A percentile compares a stretch with the other conserved stretches of the same genome.
Conservation (phyloP, 1,140 invertebrate genomes). For the Campoletis sonorensis region DNA sequence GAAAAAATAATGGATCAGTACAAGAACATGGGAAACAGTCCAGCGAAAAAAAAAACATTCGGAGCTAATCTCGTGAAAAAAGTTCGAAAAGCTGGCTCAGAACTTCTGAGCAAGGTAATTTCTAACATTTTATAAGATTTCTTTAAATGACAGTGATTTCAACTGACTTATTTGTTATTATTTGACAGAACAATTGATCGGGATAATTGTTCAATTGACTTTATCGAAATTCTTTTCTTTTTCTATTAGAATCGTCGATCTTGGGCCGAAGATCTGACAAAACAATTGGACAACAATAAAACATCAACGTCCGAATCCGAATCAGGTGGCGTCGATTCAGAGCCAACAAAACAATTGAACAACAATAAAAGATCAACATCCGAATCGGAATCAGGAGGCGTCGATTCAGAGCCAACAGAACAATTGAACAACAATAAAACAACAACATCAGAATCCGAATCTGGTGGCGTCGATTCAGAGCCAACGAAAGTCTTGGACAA, state of each 20-base stretch:
- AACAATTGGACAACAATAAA: constrained; percentile 66
- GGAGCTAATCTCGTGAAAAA: constrained; percentile 88
- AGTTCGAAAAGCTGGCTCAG: constrained; percentile 90
- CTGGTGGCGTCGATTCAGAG: constrained; percentile 86
- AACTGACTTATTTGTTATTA: too few relatives aligned
- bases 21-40: constrained; percentile 88
- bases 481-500: too few relatives aligned
- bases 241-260: constrained; percentile 82
- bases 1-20: constrained; percentile 99
- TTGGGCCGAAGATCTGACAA: constrained; percentile 83
- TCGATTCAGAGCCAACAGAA: constrained; percentile 84
- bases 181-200: too few relatives aligned
- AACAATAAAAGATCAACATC: constrained; percentile 56
- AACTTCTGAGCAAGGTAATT: constrained; percentile 88
- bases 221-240: not conserved
- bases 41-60: constrained; percentile 88
- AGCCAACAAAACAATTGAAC: constrained; percentile 77
- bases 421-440: constrained; percentile 65
- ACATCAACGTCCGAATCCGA: constrained; percentile 70
- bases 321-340: constrained; percentile 85
- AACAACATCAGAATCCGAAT: too few relatives aligned
- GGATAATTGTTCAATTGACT: not conserved
- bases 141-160: too few relatives aligned
- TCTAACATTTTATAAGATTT: not conserved
- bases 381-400: too few relatives aligned